Conservation (phyloP, 2,888 invertebrate genomes). For the Drosophila melanosoma region DNA sequence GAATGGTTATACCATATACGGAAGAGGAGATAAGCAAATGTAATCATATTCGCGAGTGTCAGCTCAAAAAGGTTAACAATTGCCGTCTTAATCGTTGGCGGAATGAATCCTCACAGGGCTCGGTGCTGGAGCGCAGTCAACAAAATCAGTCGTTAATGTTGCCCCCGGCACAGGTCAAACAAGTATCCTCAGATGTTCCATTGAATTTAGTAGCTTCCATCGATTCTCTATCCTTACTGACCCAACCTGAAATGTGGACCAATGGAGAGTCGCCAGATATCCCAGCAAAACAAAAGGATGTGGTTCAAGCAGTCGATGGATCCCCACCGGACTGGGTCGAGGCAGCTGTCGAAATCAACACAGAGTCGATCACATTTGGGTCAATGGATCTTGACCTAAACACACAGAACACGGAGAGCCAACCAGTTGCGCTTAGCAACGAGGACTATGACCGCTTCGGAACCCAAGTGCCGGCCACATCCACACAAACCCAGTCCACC, state of each 20-base stretch:
- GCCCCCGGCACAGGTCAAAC: conserved; percentile 15
- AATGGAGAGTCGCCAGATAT: not conserved
- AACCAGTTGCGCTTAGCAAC: not conserved
- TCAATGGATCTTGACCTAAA: conserved; percentile 6
- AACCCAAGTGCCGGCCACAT: conserved; percentile 53
- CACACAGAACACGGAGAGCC: conserved; percentile 25
- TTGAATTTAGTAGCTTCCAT: not conserved
- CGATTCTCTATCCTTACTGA: not conserved
- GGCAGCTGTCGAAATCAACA: conserved; percentile 29
- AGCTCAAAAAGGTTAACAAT: conserved; percentile 55
- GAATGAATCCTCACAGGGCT: not conserved
- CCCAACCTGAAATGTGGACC: conserved; percentile 12
- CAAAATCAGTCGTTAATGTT: not conserved
- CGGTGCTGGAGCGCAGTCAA: conserved; percentile 2
- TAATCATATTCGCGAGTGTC: conserved; percentile 31
- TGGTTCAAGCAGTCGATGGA: fast-evolving
- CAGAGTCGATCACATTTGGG: conserved; percentile 38
- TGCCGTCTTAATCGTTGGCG: conserved; percentile 47
- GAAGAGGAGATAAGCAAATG: not conserved
- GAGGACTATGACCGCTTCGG: conserved; percentile 44
- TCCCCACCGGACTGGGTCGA: conserved; percentile 22
- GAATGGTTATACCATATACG: conserved; percentile 58
- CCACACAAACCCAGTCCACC: conserved; percentile 45
- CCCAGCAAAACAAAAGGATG: fast-evolving
- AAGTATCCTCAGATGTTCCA: not conserved